These are phyloP conservation scores for Ophion ellenae DNA, from an alignment of 2,888 invertebrate species.

Conservation along the genomic window DNA sequence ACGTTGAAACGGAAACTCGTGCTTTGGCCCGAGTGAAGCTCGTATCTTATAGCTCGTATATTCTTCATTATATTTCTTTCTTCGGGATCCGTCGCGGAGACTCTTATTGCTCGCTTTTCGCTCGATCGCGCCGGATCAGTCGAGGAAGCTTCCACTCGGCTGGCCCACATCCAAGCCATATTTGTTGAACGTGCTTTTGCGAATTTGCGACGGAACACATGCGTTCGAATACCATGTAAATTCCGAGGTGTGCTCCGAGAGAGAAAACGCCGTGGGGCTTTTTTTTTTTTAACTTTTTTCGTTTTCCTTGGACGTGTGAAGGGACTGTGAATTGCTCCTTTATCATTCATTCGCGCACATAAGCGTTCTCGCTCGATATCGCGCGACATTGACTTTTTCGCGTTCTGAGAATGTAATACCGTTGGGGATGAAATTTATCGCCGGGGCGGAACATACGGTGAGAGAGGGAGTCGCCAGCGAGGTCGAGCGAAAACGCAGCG, in stretches of 20 bases:
- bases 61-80: not conserved
- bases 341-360: conserved; percentile 11
- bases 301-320: not conserved
- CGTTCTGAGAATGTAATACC: conserved; percentile 45
- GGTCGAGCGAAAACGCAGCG: conserved; percentile 1
- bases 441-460: not conserved
- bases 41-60: not conserved
- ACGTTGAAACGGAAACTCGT: conserved; percentile 18
- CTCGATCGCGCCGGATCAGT: not conserved
- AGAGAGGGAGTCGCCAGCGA: conserved; percentile 8
- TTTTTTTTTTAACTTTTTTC: not conserved
- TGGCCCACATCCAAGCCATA: not conserved
- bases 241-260: not conserved
- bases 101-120: not conserved
- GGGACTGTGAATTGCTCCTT: conserved; percentile 25
- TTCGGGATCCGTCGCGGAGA: not conserved
- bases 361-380: conserved; percentile 48
- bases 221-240: not conserved
- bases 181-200: not conserved
- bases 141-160: not conserved
- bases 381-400: conserved; percentile 20
- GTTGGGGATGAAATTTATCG: conserved; percentile 51
- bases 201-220: not conserved
- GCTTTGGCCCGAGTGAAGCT: not conserved
- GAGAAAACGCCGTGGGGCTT: not conserved